Base-by-base conservation (phyloP, 2,888 invertebrate species). In the Epicampocera succincta region DNA sequence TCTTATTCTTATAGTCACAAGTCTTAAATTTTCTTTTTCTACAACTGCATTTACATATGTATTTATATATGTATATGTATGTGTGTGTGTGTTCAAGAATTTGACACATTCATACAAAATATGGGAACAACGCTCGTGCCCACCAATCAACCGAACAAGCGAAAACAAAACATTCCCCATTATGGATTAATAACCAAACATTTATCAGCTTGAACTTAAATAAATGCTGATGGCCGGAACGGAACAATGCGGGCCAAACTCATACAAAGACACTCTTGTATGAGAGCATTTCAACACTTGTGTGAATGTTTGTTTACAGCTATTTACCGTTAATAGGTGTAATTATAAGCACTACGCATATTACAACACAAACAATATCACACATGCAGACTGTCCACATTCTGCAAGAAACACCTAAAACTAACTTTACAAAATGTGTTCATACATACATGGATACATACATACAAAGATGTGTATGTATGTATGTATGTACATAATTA, bases 171-270 rank as follows among this genome's bases (percentile, higher is more conserved):
- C 84, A 88, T 89, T 89, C 87, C 87, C 88, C 89, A 89, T 89
- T 88, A 89, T 85, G 87, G 88, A 87, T 89, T 89, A 89, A 88
- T 88, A 88, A 88, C 87, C 86, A 85, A 85, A 85, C 89, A 89
- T 89, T 88, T 89, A 89, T 89, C 89, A 89, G 87, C 84, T 83
- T 72, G 66, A 78, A 77, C 78, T 76, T 76, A 82, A 83, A 84
- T 85, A 84, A 84, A 84, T 84, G 84, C 80, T 84, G 81, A 81
- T 74, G 71, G 66, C 75, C 76, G 50, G 66, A 71, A 69, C 73
- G 52, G 48, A 65, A 40, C 72, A 68, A 65, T 65, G 25, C 29
- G 58, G 40, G 56, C 54, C 60, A 52, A 65, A 56, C 13, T 60
- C 38, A 46, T 8, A 65, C 17, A 71, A 17, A 56, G n/a, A 54